These are phyloP conservation scores for Plutella xylostella DNA, from an alignment of 2,888 invertebrate genomes.

Conservation along the genomic window DNA sequence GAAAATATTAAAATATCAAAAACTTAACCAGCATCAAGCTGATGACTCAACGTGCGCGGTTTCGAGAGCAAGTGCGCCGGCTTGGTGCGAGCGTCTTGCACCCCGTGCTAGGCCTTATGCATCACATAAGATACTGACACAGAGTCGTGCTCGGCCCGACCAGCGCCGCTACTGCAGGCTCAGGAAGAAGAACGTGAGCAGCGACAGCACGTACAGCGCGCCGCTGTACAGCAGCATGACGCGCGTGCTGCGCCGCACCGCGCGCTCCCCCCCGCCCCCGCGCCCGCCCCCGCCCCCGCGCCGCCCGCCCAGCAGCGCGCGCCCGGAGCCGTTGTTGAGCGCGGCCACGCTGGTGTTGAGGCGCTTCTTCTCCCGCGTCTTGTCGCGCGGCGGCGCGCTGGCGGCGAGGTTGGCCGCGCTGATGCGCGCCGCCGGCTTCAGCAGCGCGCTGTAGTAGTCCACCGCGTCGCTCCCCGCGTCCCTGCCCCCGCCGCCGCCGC, in stretches of 20 bases:
- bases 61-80: too few relatives aligned
- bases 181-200: slow-evolving; percentile 54
- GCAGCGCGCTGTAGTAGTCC: slow-evolving; percentile 27
- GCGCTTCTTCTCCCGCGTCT: slow-evolving; percentile 26
- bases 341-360: background rate
- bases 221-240: slow-evolving; percentile 69
- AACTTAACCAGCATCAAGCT: too few relatives aligned
- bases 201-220: slow-evolving; percentile 41
- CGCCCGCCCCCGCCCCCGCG: slow-evolving; percentile 8
- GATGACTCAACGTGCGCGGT: too few relatives aligned
- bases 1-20: too few relatives aligned
- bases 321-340: too few relatives aligned
- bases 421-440: slow-evolving; percentile 19
- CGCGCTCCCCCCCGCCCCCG: slow-evolving; percentile 13
- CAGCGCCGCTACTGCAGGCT: slow-evolving; percentile 34
- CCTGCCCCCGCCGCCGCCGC: slow-evolving; percentile 18
- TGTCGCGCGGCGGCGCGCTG: slow-evolving; percentile 4
- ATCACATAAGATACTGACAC: too few relatives aligned
- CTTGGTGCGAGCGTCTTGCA: too few relatives aligned
- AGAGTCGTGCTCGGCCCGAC: background rate
- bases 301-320: background rate
- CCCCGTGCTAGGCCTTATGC: too few relatives aligned
- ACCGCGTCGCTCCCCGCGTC: slow-evolving; percentile 21
- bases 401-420: slow-evolving; percentile 20
- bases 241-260: slow-evolving; percentile 42